Conservation (phyloP, 2,888 invertebrate species). For the Archaeoteleia sp. region DNA sequence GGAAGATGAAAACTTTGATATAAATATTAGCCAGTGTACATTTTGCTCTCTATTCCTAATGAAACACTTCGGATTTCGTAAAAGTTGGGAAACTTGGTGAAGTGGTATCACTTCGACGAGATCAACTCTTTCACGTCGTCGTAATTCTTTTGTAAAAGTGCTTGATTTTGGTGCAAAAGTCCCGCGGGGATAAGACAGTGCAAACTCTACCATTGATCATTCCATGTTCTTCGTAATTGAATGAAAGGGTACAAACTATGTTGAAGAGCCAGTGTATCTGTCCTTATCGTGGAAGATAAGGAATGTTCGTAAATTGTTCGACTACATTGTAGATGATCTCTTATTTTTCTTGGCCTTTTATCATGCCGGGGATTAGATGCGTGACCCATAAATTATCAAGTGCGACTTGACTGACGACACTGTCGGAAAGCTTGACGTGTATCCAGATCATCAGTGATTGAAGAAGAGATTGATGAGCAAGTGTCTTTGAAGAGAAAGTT, state of each 20-base stretch:
- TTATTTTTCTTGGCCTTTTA: slow-evolving; percentile 39
- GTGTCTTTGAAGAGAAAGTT: background rate
- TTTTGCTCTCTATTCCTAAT: background rate
- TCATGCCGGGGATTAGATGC: slow-evolving; percentile 16
- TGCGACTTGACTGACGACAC: slow-evolving; percentile 19
- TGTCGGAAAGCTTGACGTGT: slow-evolving; percentile 22
- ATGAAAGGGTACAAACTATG: background rate
- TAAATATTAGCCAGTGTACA: background rate
- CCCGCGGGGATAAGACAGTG: too few species aligned
- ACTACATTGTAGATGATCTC: slow-evolving; percentile 36
- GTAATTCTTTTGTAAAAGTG: too few species aligned
- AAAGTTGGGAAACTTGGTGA: background rate
- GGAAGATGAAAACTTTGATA: background rate
- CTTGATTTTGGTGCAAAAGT: too few species aligned
- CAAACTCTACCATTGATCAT: background rate
- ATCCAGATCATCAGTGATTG: background rate
- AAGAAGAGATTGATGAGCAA: background rate
- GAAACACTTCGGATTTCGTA: too few species aligned
- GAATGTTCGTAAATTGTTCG: slow-evolving; percentile 9
- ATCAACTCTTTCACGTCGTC: too few species aligned
- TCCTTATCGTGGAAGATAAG: slow-evolving; percentile 16
- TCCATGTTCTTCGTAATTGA: background rate
- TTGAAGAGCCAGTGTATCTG: background rate
- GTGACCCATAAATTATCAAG: slow-evolving; percentile 19
- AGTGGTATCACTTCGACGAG: slow-evolving; percentile 3